These are phyloP conservation scores for Philereme vetulata DNA, from an alignment of 2,888 invertebrate genomes.

Conservation along the genomic window DNA sequence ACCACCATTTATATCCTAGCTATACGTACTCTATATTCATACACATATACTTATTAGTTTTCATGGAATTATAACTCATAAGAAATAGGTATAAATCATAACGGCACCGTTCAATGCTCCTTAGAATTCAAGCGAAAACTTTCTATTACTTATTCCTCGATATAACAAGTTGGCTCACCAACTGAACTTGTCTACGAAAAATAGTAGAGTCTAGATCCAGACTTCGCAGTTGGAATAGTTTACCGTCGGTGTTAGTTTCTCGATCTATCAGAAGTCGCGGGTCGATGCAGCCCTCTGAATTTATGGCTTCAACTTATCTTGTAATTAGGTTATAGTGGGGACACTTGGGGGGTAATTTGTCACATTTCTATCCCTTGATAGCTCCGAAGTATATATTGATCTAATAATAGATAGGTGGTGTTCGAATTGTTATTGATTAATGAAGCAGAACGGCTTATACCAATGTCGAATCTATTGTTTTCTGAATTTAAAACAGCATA, in stretches of 20 bases:
- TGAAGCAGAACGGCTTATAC: too few species aligned
- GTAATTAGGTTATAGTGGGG: constrained; percentile 70
- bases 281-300: constrained; percentile 43
- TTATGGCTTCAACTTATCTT: constrained; percentile 67
- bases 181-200: constrained; percentile 7
- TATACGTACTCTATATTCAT: too few species aligned
- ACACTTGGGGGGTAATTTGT: constrained; percentile 71
- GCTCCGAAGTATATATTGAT: neutral
- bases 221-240: constrained; percentile 6
- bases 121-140: too few species aligned
- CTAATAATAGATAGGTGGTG: neutral
- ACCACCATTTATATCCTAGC: too few species aligned
- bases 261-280: constrained; percentile 16
- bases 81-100: too few species aligned
- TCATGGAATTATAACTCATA: too few species aligned
- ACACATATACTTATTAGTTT: too few species aligned
- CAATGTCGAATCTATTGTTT: too few species aligned
- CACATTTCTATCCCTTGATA: constrained; percentile 45
- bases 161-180: neutral
- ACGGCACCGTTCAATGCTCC: too few species aligned
- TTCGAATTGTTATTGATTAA: neutral
- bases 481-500: too few species aligned
- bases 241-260: constrained; percentile 2
- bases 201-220: constrained; percentile 3
- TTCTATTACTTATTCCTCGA: too few species aligned